Percentiles rank a stretch among this genome's conserved stretches.
These are phyloP conservation scores for Sesia apiformis DNA, from an alignment of 2,888 invertebrate species.

Conservation along the genomic window DNA sequence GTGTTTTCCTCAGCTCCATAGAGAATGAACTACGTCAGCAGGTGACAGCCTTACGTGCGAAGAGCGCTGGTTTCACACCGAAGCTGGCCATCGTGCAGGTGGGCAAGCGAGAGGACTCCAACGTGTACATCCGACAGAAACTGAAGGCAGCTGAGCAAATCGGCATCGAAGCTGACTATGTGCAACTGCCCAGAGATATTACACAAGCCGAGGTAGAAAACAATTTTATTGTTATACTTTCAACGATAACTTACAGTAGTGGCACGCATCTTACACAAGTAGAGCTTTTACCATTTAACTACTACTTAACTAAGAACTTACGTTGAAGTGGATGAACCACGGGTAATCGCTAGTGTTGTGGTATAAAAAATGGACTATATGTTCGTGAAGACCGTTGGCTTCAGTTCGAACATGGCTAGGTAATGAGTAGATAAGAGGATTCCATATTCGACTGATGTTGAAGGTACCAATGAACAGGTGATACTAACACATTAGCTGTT, in stretches of 20 bases:
- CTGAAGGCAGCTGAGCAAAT: conserved; percentile 93
- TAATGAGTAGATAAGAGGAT: too few relatives aligned
- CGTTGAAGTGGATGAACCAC: not conserved
- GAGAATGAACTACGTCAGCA: conserved; percentile 79
- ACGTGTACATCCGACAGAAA: conserved; percentile 98
- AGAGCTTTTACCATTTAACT: too few relatives aligned
- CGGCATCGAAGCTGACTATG: conserved; percentile 87
- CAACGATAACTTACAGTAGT: too few relatives aligned
- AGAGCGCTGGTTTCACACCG: conserved; percentile 78
- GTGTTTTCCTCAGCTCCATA: conserved; percentile 75
- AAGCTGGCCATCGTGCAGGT: conserved; percentile 96
- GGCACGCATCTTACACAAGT: too few relatives aligned
- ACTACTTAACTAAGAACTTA: too few relatives aligned
- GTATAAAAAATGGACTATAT: too few relatives aligned
- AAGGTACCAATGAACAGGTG: too few relatives aligned
- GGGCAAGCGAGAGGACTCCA: conserved; percentile 96
- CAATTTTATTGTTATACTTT: not conserved
- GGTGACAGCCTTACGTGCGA: conserved; percentile 74
- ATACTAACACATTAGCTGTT: too few relatives aligned
- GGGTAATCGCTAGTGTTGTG: too few relatives aligned
- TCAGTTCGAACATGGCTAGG: too few relatives aligned
- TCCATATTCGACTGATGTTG: too few relatives aligned
- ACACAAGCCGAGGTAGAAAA: conserved; percentile 83
- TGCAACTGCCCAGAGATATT: conserved; percentile 84
- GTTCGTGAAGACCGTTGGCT: too few relatives aligned